Evolutionary conservation across 2,888 invertebrate species (phyloP).

Genomic region (Pediacus dermestoides): DNA sequence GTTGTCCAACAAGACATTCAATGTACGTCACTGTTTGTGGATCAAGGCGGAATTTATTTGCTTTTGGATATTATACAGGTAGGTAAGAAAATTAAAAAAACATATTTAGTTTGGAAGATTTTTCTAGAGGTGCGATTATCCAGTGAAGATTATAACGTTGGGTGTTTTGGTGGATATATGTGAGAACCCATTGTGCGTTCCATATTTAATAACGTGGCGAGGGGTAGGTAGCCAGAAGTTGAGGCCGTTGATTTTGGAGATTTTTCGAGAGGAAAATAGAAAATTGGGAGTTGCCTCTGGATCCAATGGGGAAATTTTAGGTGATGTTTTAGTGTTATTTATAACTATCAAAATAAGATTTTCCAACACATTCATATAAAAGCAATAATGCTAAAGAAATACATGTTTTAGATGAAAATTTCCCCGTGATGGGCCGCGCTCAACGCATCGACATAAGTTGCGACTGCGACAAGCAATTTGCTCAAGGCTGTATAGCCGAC

Average conservation of each 20-base stretch:
- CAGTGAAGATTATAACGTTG: conserved; percentile 46
- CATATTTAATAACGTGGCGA: conserved; percentile 51
- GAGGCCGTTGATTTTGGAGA: conserved; percentile 43
- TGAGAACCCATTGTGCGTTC: conserved; percentile 40
- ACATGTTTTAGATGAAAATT: conserved; percentile 39
- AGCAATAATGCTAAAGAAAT: background rate
- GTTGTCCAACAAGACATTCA: conserved; percentile 35
- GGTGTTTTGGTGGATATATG: conserved; percentile 48
- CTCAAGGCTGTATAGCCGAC: conserved; percentile 45
- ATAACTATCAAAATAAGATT: background rate
- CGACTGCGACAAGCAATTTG: conserved; percentile 33
- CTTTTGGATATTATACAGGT: conserved; percentile 48
- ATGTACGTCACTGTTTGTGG: conserved; percentile 41
- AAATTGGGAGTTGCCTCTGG: conserved; percentile 39
- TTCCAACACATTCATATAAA: background rate
- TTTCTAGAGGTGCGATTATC: conserved; percentile 36
- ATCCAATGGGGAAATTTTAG: conserved; percentile 41
- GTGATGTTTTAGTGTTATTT: conserved; percentile 31
- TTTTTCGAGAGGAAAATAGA: conserved; percentile 50
- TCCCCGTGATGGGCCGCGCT: conserved; percentile 47
- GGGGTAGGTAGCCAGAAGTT: conserved; percentile 37
- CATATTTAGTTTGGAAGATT: no score
- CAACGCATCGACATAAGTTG: conserved; percentile 43
- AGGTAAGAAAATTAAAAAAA: conserved; percentile 8
- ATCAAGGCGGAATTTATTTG: conserved; percentile 39